These are phyloP conservation scores for Lottia gigantea DNA, from an alignment of 2,888 invertebrate genomes.

Conservation along the genomic window DNA sequence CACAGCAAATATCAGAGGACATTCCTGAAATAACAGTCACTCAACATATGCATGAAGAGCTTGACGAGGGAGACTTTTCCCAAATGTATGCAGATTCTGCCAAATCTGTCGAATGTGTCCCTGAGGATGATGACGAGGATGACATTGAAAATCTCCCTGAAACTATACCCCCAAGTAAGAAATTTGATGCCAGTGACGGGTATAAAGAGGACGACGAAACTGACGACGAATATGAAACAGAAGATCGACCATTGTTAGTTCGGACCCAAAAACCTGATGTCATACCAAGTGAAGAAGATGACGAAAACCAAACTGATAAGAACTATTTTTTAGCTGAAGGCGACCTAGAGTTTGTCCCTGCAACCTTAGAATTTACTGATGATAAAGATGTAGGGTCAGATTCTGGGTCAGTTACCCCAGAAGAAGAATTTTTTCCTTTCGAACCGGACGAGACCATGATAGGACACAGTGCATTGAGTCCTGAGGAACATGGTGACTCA, in stretches of 20 bases:
- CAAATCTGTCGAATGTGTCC: conserved; percentile 28
- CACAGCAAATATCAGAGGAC: conserved; percentile 57
- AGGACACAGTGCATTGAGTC: conserved; percentile 12
- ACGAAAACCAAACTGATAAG: conserved; percentile 53
- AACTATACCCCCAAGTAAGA: conserved; percentile 7
- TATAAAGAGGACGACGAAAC: conserved; percentile 58
- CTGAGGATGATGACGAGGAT: conserved; percentile 38
- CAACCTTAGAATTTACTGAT: conserved; percentile 23
- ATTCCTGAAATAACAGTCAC: conserved; percentile 76
- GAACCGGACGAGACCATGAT: background rate
- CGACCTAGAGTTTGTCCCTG: conserved; percentile 33
- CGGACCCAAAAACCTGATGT: background rate
- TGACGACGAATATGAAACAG: conserved; percentile 66
- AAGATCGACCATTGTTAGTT: background rate
- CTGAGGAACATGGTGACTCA: conserved; percentile 60
- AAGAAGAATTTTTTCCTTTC: conserved; percentile 13
- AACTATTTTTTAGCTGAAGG: conserved; percentile 42
- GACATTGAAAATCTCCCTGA: conserved; percentile 19
- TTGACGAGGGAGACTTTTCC: conserved; percentile 48
- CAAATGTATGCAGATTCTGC: background rate
- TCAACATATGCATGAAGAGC: conserved; percentile 71
- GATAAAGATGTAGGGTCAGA: conserved; percentile 31
- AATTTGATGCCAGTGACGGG: conserved; percentile 1
- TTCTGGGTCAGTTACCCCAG: conserved; percentile 29
- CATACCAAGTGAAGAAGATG: conserved; percentile 59